Conservation (phyloP, 2,113 vertebrate species). For the Malaclemys terrapin region DNA sequence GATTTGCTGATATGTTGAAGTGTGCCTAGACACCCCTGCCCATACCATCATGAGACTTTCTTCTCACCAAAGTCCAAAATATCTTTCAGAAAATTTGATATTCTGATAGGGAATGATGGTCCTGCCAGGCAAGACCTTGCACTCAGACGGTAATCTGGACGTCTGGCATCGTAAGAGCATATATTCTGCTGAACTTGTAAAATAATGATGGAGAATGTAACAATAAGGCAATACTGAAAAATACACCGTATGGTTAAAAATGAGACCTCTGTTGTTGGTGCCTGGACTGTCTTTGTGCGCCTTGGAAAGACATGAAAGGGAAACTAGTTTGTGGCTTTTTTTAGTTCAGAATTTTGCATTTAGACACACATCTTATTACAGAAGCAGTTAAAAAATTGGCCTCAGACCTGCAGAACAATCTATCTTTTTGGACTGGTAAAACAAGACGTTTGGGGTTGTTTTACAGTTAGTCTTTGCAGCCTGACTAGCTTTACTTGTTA, state of each 20-base stretch:
- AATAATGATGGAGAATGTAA: slow-evolving; percentile 11
- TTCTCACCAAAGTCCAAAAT: slow-evolving; percentile 66
- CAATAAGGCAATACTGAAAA: neutral
- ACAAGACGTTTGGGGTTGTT: slow-evolving; percentile 43
- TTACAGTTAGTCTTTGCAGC: slow-evolving; percentile 63
- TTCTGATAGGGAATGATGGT: neutral
- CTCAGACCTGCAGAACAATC: slow-evolving; percentile 83
- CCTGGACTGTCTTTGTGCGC: slow-evolving; percentile 16
- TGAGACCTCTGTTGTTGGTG: neutral
- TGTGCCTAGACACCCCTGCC: slow-evolving; percentile 41
- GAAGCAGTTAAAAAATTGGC: slow-evolving; percentile 67
- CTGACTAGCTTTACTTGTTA: slow-evolving; percentile 64
- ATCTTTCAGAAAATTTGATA: slow-evolving; percentile 71
- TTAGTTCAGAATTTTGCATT: slow-evolving; percentile 48
- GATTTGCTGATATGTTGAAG: slow-evolving; percentile 52
- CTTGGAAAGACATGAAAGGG: slow-evolving; percentile 6
- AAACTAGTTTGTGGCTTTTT: slow-evolving; percentile 1
- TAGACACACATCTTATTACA: slow-evolving; percentile 43
- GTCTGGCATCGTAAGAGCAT: neutral
- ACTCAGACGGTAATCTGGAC: neutral
- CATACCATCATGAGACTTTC: slow-evolving; percentile 45
- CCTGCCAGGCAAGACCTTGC: slow-evolving; percentile 54
- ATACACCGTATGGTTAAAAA: slow-evolving; percentile 4
- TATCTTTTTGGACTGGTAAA: slow-evolving; percentile 84
- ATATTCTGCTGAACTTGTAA: neutral